These are phyloP conservation scores for Aurelia sp. DNA, from an alignment of 30 jellyfish, hydroid and myxozoan species.

Conservation along the genomic window DNA sequence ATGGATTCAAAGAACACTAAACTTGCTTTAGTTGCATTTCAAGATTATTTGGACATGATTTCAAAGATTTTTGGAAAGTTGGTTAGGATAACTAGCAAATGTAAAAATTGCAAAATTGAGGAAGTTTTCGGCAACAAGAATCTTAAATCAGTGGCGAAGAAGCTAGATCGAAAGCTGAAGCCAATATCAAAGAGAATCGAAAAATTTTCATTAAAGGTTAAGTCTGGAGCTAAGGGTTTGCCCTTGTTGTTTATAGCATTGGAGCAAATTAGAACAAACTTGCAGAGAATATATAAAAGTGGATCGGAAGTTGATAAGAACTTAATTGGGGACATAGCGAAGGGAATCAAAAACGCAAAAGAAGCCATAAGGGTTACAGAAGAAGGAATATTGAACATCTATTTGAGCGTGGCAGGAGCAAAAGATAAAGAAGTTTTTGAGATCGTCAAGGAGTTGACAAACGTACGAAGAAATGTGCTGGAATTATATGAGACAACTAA, in stretches of 20 bases:
- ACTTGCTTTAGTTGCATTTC: slow-evolving; percentile 45
- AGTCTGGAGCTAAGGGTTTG: slow-evolving; percentile 56
- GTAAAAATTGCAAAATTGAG: slow-evolving; percentile 78
- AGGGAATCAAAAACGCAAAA: slow-evolving; percentile 48
- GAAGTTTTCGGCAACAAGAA: slow-evolving; percentile 80
- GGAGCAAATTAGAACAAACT: slow-evolving; percentile 77
- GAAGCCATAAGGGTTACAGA: slow-evolving; percentile 42
- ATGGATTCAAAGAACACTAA: slow-evolving; percentile 48
- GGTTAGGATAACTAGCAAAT: slow-evolving; percentile 47
- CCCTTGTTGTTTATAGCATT: slow-evolving; percentile 56
- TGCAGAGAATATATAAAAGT: slow-evolving; percentile 73
- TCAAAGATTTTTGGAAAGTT: slow-evolving; percentile 56
- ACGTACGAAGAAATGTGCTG: slow-evolving; percentile 4
- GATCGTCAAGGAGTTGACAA: slow-evolving; percentile 22
- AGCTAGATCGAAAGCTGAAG: slow-evolving; percentile 60
- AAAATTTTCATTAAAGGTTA: slow-evolving; percentile 11
- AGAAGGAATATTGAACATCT: slow-evolving; percentile 27
- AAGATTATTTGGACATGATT: slow-evolving; percentile 60
- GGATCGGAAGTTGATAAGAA: slow-evolving; percentile 48
- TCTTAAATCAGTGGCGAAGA: slow-evolving; percentile 60
- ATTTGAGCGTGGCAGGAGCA: slow-evolving; percentile 51
- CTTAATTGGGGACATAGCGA: slow-evolving; percentile 44
- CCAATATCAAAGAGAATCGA: slow-evolving; percentile 59
- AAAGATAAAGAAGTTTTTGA: slow-evolving; percentile 27
- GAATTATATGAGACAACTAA: slow-evolving; percentile 48